Evolutionary conservation across 35 echinoderm and acorn worm species (phyloP).

Genomic region (Stichopus chloronotus): DNA sequence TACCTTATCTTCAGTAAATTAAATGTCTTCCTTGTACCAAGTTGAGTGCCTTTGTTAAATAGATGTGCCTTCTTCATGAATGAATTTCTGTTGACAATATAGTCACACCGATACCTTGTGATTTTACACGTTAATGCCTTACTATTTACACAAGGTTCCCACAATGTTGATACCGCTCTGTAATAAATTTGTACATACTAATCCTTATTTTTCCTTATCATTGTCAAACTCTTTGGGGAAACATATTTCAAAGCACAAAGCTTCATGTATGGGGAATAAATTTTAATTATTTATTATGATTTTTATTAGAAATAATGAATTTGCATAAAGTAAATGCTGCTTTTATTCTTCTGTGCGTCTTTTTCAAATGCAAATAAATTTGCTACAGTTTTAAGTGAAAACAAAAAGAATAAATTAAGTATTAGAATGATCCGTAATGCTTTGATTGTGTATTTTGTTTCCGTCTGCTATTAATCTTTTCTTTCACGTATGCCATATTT

Average conservation of each 20-base stretch:
- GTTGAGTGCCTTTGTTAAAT: no score
- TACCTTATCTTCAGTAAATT: no score
- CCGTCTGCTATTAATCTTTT: background rate
- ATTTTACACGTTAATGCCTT: no score
- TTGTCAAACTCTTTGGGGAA: background rate
- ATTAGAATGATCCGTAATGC: no score
- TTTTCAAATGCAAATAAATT: background rate
- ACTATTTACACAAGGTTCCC: background rate
- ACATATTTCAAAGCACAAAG: background rate
- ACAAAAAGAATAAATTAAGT: background rate
- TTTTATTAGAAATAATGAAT: background rate
- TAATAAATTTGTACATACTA: background rate
- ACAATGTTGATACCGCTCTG: background rate
- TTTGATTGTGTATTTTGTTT: background rate
- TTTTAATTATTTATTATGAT: background rate
- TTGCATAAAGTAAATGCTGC: background rate
- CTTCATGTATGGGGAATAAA: background rate
- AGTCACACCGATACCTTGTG: no score
- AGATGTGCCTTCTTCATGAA: no score
- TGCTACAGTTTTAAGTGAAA: background rate
- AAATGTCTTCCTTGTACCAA: no score
- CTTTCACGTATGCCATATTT: background rate
- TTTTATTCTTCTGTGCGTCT: no score
- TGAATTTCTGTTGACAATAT: no score
- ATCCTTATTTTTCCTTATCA: background rate